Base-by-base conservation (phyloP, 30 jellyfish, hydroid and myxozoan genomes). In the Chrysaora quinquecirrha region DNA sequence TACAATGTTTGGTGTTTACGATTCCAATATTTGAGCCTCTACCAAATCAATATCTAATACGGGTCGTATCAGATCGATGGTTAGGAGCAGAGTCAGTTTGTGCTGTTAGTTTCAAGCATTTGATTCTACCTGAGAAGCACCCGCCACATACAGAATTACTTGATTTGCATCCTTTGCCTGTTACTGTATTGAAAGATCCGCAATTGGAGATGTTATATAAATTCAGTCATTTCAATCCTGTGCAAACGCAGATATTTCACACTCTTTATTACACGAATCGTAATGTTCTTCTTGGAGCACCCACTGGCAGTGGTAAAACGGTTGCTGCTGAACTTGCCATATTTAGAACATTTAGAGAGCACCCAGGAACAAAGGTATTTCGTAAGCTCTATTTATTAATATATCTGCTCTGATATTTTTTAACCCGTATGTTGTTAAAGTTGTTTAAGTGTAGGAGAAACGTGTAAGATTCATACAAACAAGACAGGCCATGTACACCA, bases 241-340 rank as follows among this genome's bases (percentile, higher is more conserved):
- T 96, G 62, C 99, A 96, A 67, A 96, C 98, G 1, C 99, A 96
- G 80, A 75, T 96, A 1, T 96, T 90, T 64, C 99, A 96, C 72
- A 90, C 99, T 32, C 63, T 96, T 64, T 96, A 96, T 79, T 82
- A 90, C 78, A 77, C 97, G 19, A 97, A 96, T 71, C 94, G 83
- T 34, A 96, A 91, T 77, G 98, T 96, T 1, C 67, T 96, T 84
- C 96, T 96, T 20, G 99, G 99, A 24, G 99, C 99, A 18, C 99
- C 99, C 2, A 96, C 99, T 33, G 99, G 99, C 7, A 90, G 98
- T 87, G 99, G 99, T 32, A 96, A 96, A 60, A 96, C 99, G 3
- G 87, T 96, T 1, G 99, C 98, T 7, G 99, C 99, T 38, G 99
- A 96, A 64, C 29, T 96, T 47, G 99, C 98, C 6, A 90, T 96